Evolutionary conservation across 2,113 vertebrate genomes (phyloP).

Genomic region (Fregetta grallaria): DNA sequence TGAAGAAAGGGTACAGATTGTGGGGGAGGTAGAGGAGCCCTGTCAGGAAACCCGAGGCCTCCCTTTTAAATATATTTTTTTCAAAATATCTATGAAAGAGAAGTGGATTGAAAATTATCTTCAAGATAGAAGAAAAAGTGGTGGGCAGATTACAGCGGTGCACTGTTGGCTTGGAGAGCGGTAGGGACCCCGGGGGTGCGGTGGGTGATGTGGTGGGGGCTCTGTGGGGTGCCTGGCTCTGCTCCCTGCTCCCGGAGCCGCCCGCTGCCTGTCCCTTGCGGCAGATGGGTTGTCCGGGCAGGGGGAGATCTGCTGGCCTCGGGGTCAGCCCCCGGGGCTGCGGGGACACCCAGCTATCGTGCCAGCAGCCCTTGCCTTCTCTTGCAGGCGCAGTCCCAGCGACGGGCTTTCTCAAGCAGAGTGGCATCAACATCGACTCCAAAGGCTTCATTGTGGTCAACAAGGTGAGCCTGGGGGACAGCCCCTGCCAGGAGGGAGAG

Average conservation of each 20-base stretch:
- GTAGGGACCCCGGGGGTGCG: background rate
- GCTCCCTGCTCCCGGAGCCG: background rate
- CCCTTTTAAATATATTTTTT: background rate
- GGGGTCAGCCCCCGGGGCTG: background rate
- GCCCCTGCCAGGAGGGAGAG: too few relatives aligned
- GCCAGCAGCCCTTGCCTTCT: background rate
- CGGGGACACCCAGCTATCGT: fast-evolving
- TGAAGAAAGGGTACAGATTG: background rate
- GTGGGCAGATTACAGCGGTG: background rate
- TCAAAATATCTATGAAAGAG: background rate
- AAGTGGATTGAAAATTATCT: background rate
- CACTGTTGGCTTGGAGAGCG: background rate
- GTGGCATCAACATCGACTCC: slow-evolving; percentile 89
- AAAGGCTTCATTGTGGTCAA: slow-evolving; percentile 94
- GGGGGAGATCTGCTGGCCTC: background rate
- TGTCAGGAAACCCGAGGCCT: background rate
- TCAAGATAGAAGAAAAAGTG: fast-evolving
- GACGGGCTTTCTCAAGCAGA: slow-evolving; percentile 90
- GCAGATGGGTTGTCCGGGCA: background rate
- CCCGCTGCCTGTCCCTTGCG: background rate
- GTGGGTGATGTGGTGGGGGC: background rate
- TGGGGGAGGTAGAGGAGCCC: background rate
- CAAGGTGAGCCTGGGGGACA: slow-evolving; percentile 78
- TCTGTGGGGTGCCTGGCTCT: background rate
- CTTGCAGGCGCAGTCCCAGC: slow-evolving; percentile 87